Evolutionary conservation across 1,140 invertebrate genomes (phyloP), one percentile per base, ranked within the genome.

Genomic region (Rhopalosiphum maidis): DNA sequence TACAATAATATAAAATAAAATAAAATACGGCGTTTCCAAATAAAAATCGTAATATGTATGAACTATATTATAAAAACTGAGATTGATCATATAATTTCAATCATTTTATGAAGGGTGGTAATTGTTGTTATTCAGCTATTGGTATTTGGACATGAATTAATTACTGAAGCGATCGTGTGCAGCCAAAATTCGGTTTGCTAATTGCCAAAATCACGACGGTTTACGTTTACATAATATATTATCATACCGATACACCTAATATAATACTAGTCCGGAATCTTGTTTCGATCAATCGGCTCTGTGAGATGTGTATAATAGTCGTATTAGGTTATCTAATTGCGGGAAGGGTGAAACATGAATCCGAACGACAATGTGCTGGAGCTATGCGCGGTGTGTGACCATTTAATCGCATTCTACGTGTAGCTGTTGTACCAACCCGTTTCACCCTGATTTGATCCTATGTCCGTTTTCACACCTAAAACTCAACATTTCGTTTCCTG

Each of bases 221-320:
- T 5, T 18, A n/a, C 15, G 30, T 77, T n/a, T 77, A 18, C 4
- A 77, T 68, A 68, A 68, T 68, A 77, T n/a, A 77, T 77, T 30
- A 15, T n/a, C 30, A 5, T n/a, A n/a, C 60, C n/a, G n/a, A 77
- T 77, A n/a, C 30, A 68, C n/a, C 3, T n/a, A 77, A n/a, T 15
- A 18, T 77, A 77, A 77, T 77, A 77, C n/a, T 77, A 77, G 60
- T 77, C 3, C 4, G n/a, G 30, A 77, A 77, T 77, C 60, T 77
- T n/a, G 60, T 77, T 77, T 77, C 60, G 60, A 77, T 77, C 60
- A 77, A 77, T 77, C 60, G 60, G n/a, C 60, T 77, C n/a, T 22
- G 15, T n/a, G 60, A 77, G 60, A 77, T n/a, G n/a, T 4, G 60
- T 77, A n/a, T 77, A 77, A 35, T 77, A 15, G 60, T 35, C n/a